Conservation (phyloP, 2,888 invertebrate genomes). For the Tuberolachnus salignus region DNA sequence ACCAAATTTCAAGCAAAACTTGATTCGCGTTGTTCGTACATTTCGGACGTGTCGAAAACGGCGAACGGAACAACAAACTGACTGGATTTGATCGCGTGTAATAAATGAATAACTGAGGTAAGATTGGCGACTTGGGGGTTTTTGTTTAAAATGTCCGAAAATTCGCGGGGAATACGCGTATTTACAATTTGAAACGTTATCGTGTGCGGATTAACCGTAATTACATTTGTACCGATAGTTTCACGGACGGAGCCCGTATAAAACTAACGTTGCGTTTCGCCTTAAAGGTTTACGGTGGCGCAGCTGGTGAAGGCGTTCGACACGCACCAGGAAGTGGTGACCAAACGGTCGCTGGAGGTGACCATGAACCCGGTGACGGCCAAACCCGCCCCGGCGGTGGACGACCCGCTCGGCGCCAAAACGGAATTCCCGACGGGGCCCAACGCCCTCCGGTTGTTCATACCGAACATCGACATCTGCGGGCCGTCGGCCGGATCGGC, state of each 20-base stretch:
- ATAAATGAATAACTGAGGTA: no score
- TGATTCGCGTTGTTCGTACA: no score
- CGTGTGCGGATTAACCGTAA: no score
- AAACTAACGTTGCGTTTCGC: neutral
- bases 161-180: no score
- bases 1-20: no score
- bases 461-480: constrained; percentile 63
- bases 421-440: constrained; percentile 64
- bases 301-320: constrained; percentile 65
- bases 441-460: constrained; percentile 64
- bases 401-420: constrained; percentile 26
- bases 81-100: no score
- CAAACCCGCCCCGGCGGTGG: neutral
- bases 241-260: neutral
- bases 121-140: no score
- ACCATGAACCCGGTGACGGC: constrained; percentile 62
- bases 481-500: neutral
- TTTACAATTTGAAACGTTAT: no score
- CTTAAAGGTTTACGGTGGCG: constrained; percentile 63
- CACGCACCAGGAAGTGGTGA: constrained; percentile 64
- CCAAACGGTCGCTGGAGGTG: constrained; percentile 63
- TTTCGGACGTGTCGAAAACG: no score
- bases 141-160: no score
- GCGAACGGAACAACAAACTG: no score
- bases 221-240: no score